Base-by-base conservation (phyloP, 1,140 invertebrate species). In the Meteorus sp. region DNA sequence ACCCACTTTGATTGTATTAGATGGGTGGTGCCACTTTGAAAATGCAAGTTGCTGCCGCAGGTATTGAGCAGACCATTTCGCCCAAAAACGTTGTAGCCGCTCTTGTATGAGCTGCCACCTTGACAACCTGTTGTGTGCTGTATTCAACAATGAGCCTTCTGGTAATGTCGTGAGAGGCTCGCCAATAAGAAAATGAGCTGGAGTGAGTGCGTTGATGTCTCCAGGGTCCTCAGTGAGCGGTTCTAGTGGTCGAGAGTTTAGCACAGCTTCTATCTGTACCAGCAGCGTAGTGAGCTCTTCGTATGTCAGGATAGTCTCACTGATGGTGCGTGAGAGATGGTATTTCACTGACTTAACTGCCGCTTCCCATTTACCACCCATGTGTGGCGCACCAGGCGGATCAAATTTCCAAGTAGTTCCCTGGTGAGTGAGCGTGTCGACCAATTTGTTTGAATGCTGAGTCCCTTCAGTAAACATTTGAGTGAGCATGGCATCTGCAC, bases 1-100 rank as follows among this genome's bases (percentile, higher is more conserved):
- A 11, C 59, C 53, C 7, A 52, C 35, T 29, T 43, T 11, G 17
- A 61, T 44, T 31, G 17, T 1, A 31, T 47, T n/a, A 20, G 19
- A 15, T 7, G 37, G 17, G 13, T 44, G 51, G 13, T 52, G 19
- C 45, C 45, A 48, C 20, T 48, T 48, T 25, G 5, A 22, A 0
- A 3, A 2, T 13, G 3, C 3, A n/a, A 25, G 45, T 8, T 13
- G 6, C 19, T 33, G 6, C 6, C 33, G 19, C 3, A 48, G 45
- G 23, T 27, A 48, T 27, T 50, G 25, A 4, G 25, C 19, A 13
- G n/a, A 13, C 47, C 47, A 50, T 15, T 29, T 2, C 11, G 11
- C 2, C 47, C 47, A 50, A 15, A 50, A 50, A 15, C 33, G 3
- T 11, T 50, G 25, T 7, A 1, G 25, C 13, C n/a, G 13, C 15